Evolutionary conservation across 2,888 invertebrate species (phyloP), one percentile per base, ranked within the genome.

Genomic region (Strigamia maritima): DNA sequence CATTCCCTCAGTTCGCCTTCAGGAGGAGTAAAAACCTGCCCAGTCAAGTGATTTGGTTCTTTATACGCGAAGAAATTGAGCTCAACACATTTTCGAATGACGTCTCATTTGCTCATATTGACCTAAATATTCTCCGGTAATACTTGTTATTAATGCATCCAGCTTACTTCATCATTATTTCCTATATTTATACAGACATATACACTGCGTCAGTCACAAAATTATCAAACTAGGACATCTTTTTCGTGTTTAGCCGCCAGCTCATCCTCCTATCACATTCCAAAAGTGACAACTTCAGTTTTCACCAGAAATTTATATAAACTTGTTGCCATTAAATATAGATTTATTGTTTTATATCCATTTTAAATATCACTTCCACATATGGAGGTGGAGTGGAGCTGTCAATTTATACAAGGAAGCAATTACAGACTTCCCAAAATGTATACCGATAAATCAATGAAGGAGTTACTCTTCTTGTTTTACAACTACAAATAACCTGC

Each of bases 401-500:
- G 22, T 22, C 24, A 65, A 24, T 65, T 65, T 22, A 24, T 19
- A 65, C 60, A 22, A 65, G 24, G 60, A 65, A 65, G 60, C 22
- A 65, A 65, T 65, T 65, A 65, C 10, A n/a, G 22, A 24, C 60
- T 65, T 65, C 60, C 60, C 24, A 65, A 65, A 65, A 65, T 7
- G 60, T 22, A 24, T 19, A 65, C 24, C 49, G 19, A 65, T 65
- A 65, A 65, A 65, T 65, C 60, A 65, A 65, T 22, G 60, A 65
- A 65, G 19, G 60, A 65, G 60, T 65, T 65, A 65, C 22, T 44
- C 44, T 44, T 44, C 44, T 65, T 65, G 60, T 65, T 65, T 65
- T 22, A 65, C 60, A 65, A 65, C 22, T 65, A 65, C 60, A 65
- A 65, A 65, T 65, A 65, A 65, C 60, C 60, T 24, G 60, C 44